These are phyloP conservation scores for Eurosta solidaginis DNA, from an alignment of 1,140 invertebrate genomes.

Conservation along the genomic window DNA sequence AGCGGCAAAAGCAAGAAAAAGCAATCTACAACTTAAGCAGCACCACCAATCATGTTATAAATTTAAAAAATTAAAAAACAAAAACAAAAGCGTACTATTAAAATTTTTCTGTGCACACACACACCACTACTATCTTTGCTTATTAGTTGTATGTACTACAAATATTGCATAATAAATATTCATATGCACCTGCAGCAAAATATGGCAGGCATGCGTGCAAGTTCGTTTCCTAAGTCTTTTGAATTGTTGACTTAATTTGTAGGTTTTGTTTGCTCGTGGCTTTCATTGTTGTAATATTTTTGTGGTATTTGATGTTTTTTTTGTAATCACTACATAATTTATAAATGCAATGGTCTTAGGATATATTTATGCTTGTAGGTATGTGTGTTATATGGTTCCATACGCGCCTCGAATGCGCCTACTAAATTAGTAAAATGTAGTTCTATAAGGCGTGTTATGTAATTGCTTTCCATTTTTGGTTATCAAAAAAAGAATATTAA, in stretches of 20 bases:
- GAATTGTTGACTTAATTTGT: neutral
- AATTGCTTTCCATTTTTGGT: neutral
- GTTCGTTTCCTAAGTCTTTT: conserved; percentile 13
- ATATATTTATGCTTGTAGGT: neutral
- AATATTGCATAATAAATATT: neutral
- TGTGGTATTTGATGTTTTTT: neutral
- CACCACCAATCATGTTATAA: neutral
- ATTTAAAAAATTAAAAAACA: neutral
- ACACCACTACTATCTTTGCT: too few species aligned
- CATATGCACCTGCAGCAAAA: neutral
- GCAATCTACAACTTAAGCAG: too few species aligned
- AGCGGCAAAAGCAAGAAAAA: too few species aligned
- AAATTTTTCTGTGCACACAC: neutral
- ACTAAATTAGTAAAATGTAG: neutral
- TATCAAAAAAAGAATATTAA: too few species aligned
- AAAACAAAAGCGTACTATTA: neutral
- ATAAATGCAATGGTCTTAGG: neutral
- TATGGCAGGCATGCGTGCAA: neutral
- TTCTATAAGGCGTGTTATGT: neutral
- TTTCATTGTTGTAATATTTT: neutral
- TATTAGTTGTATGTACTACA: too few species aligned
- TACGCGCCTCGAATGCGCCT: neutral
- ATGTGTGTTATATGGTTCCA: neutral
- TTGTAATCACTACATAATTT: neutral
- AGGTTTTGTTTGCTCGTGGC: neutral